Base-by-base conservation (phyloP, 2,797 vertebrate species). In the Poecilia velifera region DNA sequence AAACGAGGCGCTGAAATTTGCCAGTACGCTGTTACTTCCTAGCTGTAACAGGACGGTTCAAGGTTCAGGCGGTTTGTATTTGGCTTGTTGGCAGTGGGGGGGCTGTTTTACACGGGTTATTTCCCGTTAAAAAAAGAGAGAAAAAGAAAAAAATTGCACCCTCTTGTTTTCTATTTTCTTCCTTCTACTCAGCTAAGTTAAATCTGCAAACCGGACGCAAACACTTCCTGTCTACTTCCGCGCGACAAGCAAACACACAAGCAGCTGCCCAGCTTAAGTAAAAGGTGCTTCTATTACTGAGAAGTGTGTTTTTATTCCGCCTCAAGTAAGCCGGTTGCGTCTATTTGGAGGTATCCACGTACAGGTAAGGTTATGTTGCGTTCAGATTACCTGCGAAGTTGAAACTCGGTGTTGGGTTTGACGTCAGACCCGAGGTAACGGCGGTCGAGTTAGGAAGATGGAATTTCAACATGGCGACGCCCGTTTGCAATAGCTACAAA, bases 21-120 rank as follows among this genome's bases (percentile, higher is more conserved):
- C 89, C 90, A 92, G 92, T 83, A 79, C 1, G 1, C 28, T 74
- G 14, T 57, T 47, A 76, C 74, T 83, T 59, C 73, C 73, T 80
- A 76, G 74, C 77, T 79, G 47, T 16, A 47, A 41, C 28, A 25
- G 1, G 46, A 36, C 36, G 41, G 31, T 68, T 76, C 16, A 51
- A 62, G n/a, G 55, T 79, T 74, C 53, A 64, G 49, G n/a, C 41
- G 28, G 1, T 3, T 53, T 31, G 45, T 73, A 62, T 47, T 76
- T 20, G 16, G 39, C 34, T 70, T 16, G 14, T 51, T 86, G 94
- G 94, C 95, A 95, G 95, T 94, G 93, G 79, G 88, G 51, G 53
- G 53, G 90, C 91, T 94, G 89, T 88, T 89, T 87, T 79, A 81
- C 93, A 84, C 89, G 28, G 88, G 79, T 71, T 53, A 3, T 72